These are phyloP conservation scores for Apteryx mantelli DNA, from an alignment of 2,113 vertebrate genomes.

Conservation along the genomic window DNA sequence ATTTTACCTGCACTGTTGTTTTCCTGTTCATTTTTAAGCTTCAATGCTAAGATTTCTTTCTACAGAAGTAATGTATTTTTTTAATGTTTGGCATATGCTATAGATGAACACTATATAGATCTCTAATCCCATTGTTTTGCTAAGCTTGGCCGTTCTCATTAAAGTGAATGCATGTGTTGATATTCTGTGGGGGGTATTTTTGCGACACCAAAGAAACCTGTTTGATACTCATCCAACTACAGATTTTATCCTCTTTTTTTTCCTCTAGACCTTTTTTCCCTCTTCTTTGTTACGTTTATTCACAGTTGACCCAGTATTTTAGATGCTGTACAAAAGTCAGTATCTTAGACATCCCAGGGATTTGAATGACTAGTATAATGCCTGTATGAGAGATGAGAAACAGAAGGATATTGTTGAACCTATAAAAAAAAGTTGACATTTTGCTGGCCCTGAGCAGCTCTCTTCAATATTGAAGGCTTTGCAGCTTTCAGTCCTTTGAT, in stretches of 20 bases:
- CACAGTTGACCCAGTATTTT: slow-evolving; percentile 67
- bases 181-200: slow-evolving; percentile 7
- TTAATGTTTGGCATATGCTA: not conserved
- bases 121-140: not conserved
- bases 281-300: slow-evolving; percentile 57
- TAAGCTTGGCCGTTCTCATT: slow-evolving; percentile 27
- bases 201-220: slow-evolving; percentile 26
- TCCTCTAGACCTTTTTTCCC: not conserved
- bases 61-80: not conserved
- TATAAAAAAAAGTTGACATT: slow-evolving; percentile 77
- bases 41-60: not conserved
- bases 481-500: slow-evolving; percentile 72
- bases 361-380: slow-evolving; percentile 74
- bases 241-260: not conserved
- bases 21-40: not conserved
- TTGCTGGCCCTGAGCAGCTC: slow-evolving; percentile 68
- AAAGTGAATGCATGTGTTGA: not conserved
- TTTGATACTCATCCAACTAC: not conserved
- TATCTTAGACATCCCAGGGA: slow-evolving; percentile 68
- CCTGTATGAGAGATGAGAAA: slow-evolving; percentile 72
- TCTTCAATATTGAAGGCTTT: slow-evolving; percentile 72
- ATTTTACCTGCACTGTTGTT: not conserved
- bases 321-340: slow-evolving; percentile 59
- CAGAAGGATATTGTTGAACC: slow-evolving; percentile 70
- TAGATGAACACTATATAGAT: not conserved